Evolutionary conservation across 2,797 vertebrate genomes (phyloP).

Genomic region (Psittacula derbiana): DNA sequence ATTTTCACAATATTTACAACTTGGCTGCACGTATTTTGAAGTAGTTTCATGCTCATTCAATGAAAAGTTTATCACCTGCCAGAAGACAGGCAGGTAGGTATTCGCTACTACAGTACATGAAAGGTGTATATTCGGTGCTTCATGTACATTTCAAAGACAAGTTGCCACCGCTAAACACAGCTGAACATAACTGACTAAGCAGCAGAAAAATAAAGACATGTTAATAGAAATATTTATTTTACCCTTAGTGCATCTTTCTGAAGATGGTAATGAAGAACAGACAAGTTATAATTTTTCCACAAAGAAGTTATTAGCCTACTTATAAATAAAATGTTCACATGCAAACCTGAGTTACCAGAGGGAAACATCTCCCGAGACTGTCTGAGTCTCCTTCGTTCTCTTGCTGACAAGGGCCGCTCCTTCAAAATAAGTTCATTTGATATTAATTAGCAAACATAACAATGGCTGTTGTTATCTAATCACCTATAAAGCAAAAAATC

Average conservation of each 20-base stretch:
- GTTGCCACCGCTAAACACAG: not conserved
- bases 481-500: not conserved
- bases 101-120: not conserved
- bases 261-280: not conserved
- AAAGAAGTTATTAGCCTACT: not conserved
- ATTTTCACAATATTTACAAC: constrained; percentile 36
- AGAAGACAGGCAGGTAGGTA: not conserved
- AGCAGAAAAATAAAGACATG: not conserved
- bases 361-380: constrained; percentile 82
- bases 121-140: not conserved
- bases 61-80: not conserved
- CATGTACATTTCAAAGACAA: not conserved
- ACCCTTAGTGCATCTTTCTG: not conserved
- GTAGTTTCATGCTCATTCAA: not conserved
- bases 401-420: constrained; percentile 90
- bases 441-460: not conserved
- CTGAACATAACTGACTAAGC: not conserved
- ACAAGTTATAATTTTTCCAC: not conserved
- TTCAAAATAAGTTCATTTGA: constrained; percentile 66
- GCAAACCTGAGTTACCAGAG: constrained; percentile 76
- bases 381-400: constrained; percentile 92
- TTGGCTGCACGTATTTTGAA: not conserved
- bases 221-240: not conserved
- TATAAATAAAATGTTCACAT: not conserved
- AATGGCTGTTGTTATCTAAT: not conserved